phyloP scores from a whole-genome alignment of 2,797 vertebrate species.

The Scomberomorus guttatus region DNA sequence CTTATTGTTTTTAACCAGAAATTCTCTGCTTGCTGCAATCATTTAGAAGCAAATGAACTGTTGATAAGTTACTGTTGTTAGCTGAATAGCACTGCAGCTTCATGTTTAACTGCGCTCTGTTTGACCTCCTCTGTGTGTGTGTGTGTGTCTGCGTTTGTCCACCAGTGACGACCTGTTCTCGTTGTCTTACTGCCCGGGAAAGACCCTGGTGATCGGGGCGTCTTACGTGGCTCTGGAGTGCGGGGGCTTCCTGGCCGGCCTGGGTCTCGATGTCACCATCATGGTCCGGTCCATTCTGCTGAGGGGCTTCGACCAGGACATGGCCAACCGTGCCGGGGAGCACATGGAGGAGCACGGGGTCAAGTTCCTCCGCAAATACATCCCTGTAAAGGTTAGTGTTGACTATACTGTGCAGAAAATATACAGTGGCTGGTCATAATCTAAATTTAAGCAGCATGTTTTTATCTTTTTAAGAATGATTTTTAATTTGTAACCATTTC shows the following conservation, averaged over 20 bases:
- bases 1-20: not conserved
- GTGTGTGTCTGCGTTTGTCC: not conserved
- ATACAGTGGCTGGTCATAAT: no score
- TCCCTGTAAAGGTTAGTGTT: slow-evolving; percentile 88
- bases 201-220: slow-evolving; percentile 94
- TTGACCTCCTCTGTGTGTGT: not conserved
- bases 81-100: not conserved
- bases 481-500: not conserved
- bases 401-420: not conserved
- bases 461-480: not conserved
- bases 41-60: not conserved
- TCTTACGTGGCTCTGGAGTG: slow-evolving; percentile 97
- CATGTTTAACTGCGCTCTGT: not conserved
- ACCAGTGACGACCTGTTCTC: slow-evolving; percentile 96
- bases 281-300: slow-evolving; percentile 97
- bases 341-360: slow-evolving; percentile 93
- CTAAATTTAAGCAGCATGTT: no score
- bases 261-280: slow-evolving; percentile 94
- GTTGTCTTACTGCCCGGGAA: slow-evolving; percentile 93
- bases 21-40: not conserved
- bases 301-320: slow-evolving; percentile 96
- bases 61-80: not conserved
- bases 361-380: slow-evolving; percentile 92
- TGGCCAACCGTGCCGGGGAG: slow-evolving; percentile 93
- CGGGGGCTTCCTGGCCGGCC: slow-evolving; percentile 93